Conservation (phyloP, 2,113 vertebrate genomes). For the Chlamydotis undulata region DNA sequence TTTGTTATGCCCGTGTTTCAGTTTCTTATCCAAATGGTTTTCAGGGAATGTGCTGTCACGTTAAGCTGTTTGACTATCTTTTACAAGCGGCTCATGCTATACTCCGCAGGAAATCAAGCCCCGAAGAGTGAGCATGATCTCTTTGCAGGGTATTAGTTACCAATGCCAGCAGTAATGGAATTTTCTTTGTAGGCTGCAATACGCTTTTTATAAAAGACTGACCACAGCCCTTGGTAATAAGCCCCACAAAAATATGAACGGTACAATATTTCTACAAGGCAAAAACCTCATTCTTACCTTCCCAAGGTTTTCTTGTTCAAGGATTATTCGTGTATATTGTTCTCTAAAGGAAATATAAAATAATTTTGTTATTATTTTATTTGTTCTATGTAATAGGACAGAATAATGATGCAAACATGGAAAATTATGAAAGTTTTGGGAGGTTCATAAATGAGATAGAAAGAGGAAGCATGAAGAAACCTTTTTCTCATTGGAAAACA, state of each 20-base stretch:
- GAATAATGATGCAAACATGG: background rate
- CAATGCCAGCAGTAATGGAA: constrained; percentile 34
- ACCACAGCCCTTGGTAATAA: constrained; percentile 12
- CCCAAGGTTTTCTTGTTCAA: constrained; percentile 94
- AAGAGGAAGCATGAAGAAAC: background rate
- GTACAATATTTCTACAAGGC: background rate
- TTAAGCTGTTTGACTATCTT: constrained; percentile 30
- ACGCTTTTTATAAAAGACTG: constrained; percentile 58
- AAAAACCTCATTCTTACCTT: constrained; percentile 83
- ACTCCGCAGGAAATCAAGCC: constrained; percentile 51
- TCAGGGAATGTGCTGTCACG: constrained; percentile 59
- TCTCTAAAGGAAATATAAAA: constrained; percentile 80
- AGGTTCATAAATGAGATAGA: background rate
- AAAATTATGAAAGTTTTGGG: background rate
- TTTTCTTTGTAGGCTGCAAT: constrained; percentile 46
- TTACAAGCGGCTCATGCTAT: constrained; percentile 33
- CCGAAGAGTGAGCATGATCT: constrained; percentile 22
- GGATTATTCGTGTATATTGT: constrained; percentile 90
- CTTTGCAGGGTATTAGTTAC: constrained; percentile 59
- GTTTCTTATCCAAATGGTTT: constrained; percentile 58
- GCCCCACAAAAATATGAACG: background rate
- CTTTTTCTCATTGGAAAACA: background rate
- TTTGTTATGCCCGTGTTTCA: constrained; percentile 2
- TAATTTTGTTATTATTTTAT: background rate
- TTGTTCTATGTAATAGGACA: background rate